Percentiles rank a stretch among this genome's conserved stretches.
phyloP scores from a whole-genome alignment of 2,797 vertebrate genomes.

The Pseudocheirus occidentalis region DNA sequence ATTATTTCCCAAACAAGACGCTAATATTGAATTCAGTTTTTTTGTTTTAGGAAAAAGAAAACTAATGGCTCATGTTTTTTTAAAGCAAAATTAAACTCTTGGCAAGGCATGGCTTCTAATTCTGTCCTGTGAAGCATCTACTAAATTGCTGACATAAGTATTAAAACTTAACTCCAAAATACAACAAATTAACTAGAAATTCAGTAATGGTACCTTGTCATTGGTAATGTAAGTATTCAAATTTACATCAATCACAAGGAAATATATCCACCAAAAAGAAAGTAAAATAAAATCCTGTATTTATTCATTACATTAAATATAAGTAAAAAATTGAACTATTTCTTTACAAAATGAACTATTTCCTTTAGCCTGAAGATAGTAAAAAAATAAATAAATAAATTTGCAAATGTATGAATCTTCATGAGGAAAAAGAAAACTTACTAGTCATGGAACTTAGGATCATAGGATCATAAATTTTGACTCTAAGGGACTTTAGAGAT shows the following conservation, averaged over 20 bases:
- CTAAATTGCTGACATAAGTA: slow-evolving; percentile 44
- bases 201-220: slow-evolving; percentile 26
- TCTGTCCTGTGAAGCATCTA: slow-evolving; percentile 41
- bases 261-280: background rate
- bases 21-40: slow-evolving; percentile 37
- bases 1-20: slow-evolving; percentile 43
- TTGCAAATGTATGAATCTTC: slow-evolving; percentile 2
- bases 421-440: slow-evolving; percentile 32
- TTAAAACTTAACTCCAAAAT: slow-evolving; percentile 63
- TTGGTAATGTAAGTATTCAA: slow-evolving; percentile 54
- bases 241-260: slow-evolving; percentile 23
- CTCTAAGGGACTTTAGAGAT: background rate
- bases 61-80: slow-evolving; percentile 43
- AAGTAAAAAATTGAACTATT: slow-evolving; percentile 34
- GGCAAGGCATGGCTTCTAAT: slow-evolving; percentile 39
- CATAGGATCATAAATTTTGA: background rate
- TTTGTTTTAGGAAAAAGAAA: slow-evolving; percentile 39
- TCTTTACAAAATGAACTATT: background rate
- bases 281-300: slow-evolving; percentile 17
- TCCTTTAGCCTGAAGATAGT: slow-evolving; percentile 31
- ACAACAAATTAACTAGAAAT: slow-evolving; percentile 62
- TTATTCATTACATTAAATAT: slow-evolving; percentile 26
- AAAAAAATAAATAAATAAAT: slow-evolving; percentile 23
- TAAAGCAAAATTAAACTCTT: slow-evolving; percentile 54
- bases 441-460: background rate